Evolutionary conservation across 92 coral and sea anemone genomes (phyloP).

Genomic region (Pocillopora grandis): DNA sequence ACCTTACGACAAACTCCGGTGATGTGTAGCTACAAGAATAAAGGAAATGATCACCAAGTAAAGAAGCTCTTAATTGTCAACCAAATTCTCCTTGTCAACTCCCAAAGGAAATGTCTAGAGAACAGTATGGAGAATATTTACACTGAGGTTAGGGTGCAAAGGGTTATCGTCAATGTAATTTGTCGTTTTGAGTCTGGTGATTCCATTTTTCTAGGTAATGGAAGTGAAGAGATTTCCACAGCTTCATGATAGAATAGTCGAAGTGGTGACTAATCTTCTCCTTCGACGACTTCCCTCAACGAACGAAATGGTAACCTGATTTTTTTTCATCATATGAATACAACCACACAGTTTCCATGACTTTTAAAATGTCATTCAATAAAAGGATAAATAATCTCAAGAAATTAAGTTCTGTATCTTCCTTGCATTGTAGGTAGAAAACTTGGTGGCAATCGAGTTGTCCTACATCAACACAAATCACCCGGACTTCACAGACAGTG

Average conservation of each 20-base stretch:
- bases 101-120: too few species aligned
- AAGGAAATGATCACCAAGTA: too few species aligned
- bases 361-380: too few species aligned
- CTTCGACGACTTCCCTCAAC: conserved; percentile 83
- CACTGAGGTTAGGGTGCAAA: too few species aligned
- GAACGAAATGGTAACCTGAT: conserved; percentile 75
- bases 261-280: conserved; percentile 84
- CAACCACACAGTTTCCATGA: too few species aligned
- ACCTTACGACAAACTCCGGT: neutral
- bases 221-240: conserved; percentile 96
- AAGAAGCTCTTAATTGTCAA: too few species aligned
- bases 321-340: neutral
- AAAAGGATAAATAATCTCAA: too few species aligned
- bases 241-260: conserved; percentile 83
- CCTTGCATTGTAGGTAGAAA: conserved; percentile 73
- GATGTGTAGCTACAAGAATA: neutral
- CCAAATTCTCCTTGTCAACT: too few species aligned
- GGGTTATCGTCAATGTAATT: neutral
- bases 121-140: too few species aligned
- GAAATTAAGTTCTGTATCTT: neutral
- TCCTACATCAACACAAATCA: conserved; percentile 97
- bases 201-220: conserved; percentile 61
- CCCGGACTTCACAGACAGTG: conserved; percentile 97
- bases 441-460: conserved; percentile 93
- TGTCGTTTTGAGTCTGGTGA: neutral